Percentiles rank a stretch among this genome's conserved stretches.
phyloP scores from a whole-genome alignment of 2,113 vertebrate species.

The Xyrauchen texanus region DNA sequence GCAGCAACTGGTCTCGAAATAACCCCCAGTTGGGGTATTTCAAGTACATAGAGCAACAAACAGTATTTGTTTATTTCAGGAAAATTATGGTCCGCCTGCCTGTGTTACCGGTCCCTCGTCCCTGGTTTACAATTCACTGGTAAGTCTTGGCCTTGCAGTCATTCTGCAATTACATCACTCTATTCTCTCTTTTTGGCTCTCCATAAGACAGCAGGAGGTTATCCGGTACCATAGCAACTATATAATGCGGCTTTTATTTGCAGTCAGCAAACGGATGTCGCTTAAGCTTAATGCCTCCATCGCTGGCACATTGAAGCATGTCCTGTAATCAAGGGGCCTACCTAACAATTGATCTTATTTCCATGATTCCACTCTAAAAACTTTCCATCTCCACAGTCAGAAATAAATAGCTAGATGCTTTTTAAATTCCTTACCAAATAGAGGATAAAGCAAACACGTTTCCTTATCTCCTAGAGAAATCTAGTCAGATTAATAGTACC shows the following conservation, averaged over 20 bases:
- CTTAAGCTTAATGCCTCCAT: slow-evolving; percentile 4
- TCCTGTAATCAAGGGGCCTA: too few species aligned
- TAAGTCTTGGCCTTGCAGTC: slow-evolving; percentile 25
- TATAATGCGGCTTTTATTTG: slow-evolving; percentile 39
- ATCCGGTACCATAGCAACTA: slow-evolving; percentile 23
- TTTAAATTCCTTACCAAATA: too few species aligned
- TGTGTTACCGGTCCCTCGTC: background rate
- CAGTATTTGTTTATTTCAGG: slow-evolving; percentile 35
- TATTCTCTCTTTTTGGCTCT: slow-evolving; percentile 14
- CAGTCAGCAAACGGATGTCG: too few species aligned
- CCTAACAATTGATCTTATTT: too few species aligned
- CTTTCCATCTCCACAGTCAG: too few species aligned
- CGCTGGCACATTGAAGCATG: background rate
- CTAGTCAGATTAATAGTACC: too few species aligned
- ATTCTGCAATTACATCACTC: slow-evolving; percentile 39
- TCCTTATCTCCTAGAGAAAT: too few species aligned
- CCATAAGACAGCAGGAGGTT: slow-evolving; percentile 25
- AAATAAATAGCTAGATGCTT: too few species aligned
- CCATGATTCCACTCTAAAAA: too few species aligned
- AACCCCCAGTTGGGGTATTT: slow-evolving; percentile 16
- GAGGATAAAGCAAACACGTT: too few species aligned
- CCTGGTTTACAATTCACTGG: slow-evolving; percentile 43
- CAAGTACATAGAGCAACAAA: slow-evolving; percentile 29
- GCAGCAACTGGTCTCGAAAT: slow-evolving; percentile 39
- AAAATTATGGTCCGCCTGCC: slow-evolving; percentile 5